Conservation (phyloP, 2,113 vertebrate genomes). For the Tretioscincus oriximinensis region DNA sequence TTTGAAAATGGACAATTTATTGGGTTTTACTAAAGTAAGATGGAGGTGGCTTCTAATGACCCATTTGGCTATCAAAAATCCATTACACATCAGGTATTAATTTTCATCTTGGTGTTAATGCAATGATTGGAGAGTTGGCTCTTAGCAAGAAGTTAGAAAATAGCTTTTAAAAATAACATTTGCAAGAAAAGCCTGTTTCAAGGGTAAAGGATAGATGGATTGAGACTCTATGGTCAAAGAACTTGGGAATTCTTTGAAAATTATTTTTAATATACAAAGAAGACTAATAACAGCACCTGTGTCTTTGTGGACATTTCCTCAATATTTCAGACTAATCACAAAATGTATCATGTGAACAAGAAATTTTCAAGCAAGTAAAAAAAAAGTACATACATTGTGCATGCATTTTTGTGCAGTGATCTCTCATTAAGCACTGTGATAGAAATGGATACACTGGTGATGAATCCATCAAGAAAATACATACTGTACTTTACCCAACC, state of each 20-base stretch:
- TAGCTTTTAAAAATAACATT: not conserved
- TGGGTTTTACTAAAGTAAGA: constrained; percentile 39
- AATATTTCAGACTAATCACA: not conserved
- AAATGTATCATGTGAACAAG: not conserved
- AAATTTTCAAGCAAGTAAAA: not conserved
- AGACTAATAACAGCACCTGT: not conserved
- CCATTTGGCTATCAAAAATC: constrained; percentile 31
- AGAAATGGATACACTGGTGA: not conserved
- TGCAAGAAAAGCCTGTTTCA: not conserved
- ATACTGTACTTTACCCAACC: not conserved
- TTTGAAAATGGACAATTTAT: constrained; percentile 25
- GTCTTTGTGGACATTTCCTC: not conserved
- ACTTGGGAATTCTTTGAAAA: not conserved
- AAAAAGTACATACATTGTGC: not conserved
- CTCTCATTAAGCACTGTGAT: not conserved
- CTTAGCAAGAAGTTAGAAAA: not conserved
- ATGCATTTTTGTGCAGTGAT: not conserved
- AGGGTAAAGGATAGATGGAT: not conserved
- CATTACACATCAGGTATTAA: not conserved
- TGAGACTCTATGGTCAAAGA: not conserved
- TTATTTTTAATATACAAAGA: not conserved
- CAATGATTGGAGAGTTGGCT: fast-evolving
- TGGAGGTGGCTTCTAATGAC: constrained; percentile 2
- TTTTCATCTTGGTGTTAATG: not conserved
- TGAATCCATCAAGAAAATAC: not conserved